Evolutionary conservation across 2,888 invertebrate species (phyloP), one percentile per base, ranked within the genome.

Genomic region (Eretmocerus hayati): DNA sequence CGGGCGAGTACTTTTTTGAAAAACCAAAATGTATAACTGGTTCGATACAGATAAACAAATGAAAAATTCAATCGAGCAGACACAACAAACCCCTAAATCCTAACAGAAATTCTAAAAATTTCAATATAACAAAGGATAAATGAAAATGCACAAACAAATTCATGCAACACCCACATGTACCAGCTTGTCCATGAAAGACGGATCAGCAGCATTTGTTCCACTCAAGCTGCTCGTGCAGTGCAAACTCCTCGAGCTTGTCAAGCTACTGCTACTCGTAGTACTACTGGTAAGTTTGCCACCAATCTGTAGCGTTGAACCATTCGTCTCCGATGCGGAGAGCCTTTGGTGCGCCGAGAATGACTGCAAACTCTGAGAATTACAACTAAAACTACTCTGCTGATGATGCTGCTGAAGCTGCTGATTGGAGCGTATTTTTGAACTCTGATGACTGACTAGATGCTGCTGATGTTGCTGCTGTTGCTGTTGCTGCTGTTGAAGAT

Each of bases 331-430:
- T 6, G 48, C 56, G 5, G 61, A 57, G 9, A 67, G 42, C 56
- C 68, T 67, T 51, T 68, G 66, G 45, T 69, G 69, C 0, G 65
- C 64, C 43, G 59, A 38, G 13, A 19, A 63, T 16, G 42, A 44
- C 23, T 48, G 48, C 11, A 48, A 21, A 39, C 45, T 48, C 40
- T 52, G 52, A 21, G 52, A 49, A 23, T 42, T 53, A 19, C 11
- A 30, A 18, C 40, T 30, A 31, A 36, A 64, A 62, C 53, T 67
- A 62, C 54, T 66, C 54, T 69, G 69, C 11, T 65, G 66, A 56
- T 65, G 67, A 74, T 73, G 61, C 80, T 81, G 62, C 80, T 78
- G 56, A 81, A 80, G 3, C 81, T 81, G 49, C 79, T 78, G 51
- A n/a, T n/a, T n/a, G n/a, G n/a, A n/a, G n/a, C n/a, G n/a, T n/a